Evolutionary conservation across 2,888 invertebrate genomes (phyloP), one percentile per base, ranked within the genome.

Genomic region (Zaprionus obscuricornis): DNA sequence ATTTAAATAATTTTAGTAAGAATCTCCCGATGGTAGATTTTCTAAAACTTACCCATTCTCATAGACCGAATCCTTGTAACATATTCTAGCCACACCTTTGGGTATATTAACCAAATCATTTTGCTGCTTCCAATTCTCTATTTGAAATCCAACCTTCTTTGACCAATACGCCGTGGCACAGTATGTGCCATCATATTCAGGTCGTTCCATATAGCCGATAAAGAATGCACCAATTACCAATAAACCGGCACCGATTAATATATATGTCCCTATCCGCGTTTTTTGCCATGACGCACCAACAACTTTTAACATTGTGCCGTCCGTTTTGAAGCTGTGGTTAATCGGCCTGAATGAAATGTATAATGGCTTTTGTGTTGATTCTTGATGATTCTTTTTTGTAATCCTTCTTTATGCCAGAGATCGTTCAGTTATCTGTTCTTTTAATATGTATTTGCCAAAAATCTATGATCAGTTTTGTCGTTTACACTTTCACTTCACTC

Each of bases 91-190:
- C 47, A 93, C 94, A 66, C 95, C 94, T 72, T 91, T 91, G 39
- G 93, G 92, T 82, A 95, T 91, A 70, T 92, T 91, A 3, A 91
- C 90, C 63, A 95, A 91, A 88, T 94, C 93, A 85, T 94, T 95
- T 85, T 94, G 94, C 89, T 95, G 95, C 56, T 95, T 95, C 94
- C 94, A 95, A 89, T 93, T 95, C 88, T 95, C 94, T 60, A 95
- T 93, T 47, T 92, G 92, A 86, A 94, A 94, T 72, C 94, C 94
- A 47, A 92, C 92, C 88, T 93, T 93, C 81, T 92, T 92, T 34
- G 93, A 93, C 92, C 94, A 94, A 87, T 92, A 93, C 39, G 94
- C 94, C 20, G 94, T 94, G 56, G 95, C 95, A 85, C 90, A 90
- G 54, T 90, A 90, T 27, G 94, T 94, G 46, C 94, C 95, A 91